phyloP scores from a whole-genome alignment of 2,113 vertebrate genomes.

The Elephantulus edwardii region DNA sequence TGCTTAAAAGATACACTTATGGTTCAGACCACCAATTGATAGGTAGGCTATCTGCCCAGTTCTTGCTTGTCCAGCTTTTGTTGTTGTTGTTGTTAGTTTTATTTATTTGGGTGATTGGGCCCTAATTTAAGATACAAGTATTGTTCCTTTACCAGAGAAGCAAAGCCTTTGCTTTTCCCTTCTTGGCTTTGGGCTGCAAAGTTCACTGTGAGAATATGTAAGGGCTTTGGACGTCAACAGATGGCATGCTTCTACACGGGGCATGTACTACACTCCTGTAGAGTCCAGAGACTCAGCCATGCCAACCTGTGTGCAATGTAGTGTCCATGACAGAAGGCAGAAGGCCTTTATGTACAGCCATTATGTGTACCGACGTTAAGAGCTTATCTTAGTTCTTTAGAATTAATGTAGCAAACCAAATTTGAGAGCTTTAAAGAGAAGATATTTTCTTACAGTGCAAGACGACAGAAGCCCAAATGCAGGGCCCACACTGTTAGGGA shows the following conservation, averaged over 20 bases:
- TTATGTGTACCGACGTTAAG: neutral
- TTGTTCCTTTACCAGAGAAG: neutral
- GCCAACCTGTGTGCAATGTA: neutral
- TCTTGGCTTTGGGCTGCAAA: neutral
- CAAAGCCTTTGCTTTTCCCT: neutral
- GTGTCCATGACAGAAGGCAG: too few species aligned
- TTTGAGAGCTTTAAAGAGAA: neutral
- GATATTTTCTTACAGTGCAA: neutral
- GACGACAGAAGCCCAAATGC: neutral
- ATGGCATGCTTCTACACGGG: neutral
- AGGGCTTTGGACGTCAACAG: neutral
- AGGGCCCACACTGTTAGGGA: too few species aligned
- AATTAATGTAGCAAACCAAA: neutral
- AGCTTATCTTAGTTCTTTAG: neutral
- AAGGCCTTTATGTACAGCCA: too few species aligned
- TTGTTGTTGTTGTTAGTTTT: too few species aligned
- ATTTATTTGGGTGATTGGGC: neutral
- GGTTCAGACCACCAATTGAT: neutral
- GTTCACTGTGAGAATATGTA: constrained; percentile 11
- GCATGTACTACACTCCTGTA: neutral
- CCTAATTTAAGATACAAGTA: neutral
- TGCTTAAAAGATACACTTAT: neutral
- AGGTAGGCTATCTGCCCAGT: neutral
- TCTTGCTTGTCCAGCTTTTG: neutral
- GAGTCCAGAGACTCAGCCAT: constrained; percentile 26